These are phyloP conservation scores for Drosophila kohkoa DNA, from an alignment of 1,140 invertebrate genomes.

Conservation along the genomic window DNA sequence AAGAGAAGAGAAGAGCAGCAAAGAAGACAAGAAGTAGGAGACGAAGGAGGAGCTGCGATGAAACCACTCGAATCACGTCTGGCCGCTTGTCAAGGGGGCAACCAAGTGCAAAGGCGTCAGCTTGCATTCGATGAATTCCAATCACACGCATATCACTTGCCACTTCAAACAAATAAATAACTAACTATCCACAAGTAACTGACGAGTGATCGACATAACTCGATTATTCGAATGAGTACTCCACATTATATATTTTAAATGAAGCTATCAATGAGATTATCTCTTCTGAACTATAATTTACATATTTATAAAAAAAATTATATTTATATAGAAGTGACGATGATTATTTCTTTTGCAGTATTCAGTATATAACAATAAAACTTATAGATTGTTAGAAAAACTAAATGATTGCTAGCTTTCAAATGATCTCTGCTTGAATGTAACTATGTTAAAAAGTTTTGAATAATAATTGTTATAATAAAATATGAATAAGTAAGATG, in stretches of 20 bases:
- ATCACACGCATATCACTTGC: slow-evolving; percentile 80
- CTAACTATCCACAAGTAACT: slow-evolving; percentile 13
- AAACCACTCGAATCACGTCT: slow-evolving; percentile 62
- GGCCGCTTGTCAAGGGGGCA: slow-evolving; percentile 45
- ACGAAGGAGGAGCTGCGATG: slow-evolving; percentile 16
- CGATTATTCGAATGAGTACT: slow-evolving; percentile 9
- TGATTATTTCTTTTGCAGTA: too few relatives aligned
- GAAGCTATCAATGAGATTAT: neutral
- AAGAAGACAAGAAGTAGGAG: neutral
- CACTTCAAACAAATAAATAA: slow-evolving; percentile 61
- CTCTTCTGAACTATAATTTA: too few relatives aligned
- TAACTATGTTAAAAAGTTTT: too few relatives aligned
- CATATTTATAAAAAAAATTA: too few relatives aligned
- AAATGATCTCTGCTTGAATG: too few relatives aligned
- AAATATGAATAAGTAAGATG: too few relatives aligned
- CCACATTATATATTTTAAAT: neutral
- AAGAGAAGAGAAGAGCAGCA: neutral
- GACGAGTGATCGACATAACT: slow-evolving; percentile 8
- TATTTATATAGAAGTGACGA: too few relatives aligned
- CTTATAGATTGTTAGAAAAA: too few relatives aligned
- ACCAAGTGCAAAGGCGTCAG: slow-evolving; percentile 77
- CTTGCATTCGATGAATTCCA: slow-evolving; percentile 75
- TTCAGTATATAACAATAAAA: too few relatives aligned
- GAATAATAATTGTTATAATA: too few relatives aligned
- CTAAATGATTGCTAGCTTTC: too few relatives aligned